These are phyloP conservation scores for Arremon brunneinucha DNA, from an alignment of 2,797 vertebrate species.

Conservation along the genomic window DNA sequence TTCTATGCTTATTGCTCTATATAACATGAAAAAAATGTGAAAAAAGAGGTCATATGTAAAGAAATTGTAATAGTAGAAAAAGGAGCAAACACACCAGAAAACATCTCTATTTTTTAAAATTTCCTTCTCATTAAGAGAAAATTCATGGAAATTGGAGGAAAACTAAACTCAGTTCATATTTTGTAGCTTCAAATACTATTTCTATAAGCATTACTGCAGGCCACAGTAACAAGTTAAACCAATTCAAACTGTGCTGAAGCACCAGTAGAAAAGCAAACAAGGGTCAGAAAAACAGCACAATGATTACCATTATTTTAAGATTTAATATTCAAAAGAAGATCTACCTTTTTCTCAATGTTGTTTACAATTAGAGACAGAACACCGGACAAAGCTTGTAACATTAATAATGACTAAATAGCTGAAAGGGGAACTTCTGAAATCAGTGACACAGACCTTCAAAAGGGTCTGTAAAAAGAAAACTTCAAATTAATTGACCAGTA, in stretches of 20 bases:
- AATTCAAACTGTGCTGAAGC: not conserved
- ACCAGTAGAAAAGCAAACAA: not conserved
- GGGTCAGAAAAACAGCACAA: not conserved
- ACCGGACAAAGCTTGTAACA: not conserved
- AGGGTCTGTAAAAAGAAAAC: not conserved
- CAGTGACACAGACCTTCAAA: not conserved
- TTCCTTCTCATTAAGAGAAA: not conserved
- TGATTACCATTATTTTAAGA: not conserved
- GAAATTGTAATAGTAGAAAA: not conserved
- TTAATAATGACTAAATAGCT: not conserved
- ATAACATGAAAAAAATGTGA: not conserved
- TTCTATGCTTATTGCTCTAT: not conserved
- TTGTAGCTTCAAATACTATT: not conserved
- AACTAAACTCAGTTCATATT: not conserved
- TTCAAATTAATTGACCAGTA: not conserved
- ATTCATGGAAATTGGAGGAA: not conserved
- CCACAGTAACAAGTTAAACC: not conserved
- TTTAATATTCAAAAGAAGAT: not conserved
- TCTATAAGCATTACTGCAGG: not conserved
- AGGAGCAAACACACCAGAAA: not conserved
- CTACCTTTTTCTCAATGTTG: not conserved
- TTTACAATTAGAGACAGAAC: not conserved
- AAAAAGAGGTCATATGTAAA: not conserved
- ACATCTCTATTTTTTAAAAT: fast-evolving
- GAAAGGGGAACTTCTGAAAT: not conserved